Base-by-base conservation (phyloP, 2,797 vertebrate species). In the Steatocranus sp. region DNA sequence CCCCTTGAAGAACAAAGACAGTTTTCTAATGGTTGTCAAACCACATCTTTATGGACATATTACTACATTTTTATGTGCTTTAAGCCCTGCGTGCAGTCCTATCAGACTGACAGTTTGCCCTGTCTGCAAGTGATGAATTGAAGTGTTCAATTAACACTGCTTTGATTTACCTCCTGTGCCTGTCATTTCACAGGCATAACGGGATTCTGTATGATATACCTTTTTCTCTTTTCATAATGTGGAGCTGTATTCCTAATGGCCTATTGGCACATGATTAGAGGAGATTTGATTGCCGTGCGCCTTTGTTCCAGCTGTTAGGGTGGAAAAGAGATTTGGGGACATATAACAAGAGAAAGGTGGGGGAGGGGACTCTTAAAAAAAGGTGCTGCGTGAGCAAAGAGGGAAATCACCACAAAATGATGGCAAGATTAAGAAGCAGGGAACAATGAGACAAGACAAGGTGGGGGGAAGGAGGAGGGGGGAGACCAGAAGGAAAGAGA, bases 231-330 rank as follows among this genome's bases (percentile, higher is more conserved):
- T 90, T 66, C 61, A 36, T 80, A 56, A 82, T 41, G 41, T 36
- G 2, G 58, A 75, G 86, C 54, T 49, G 51, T 78, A 75, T 36
- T 66, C 81, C 76, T 87, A 91, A 94, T 86, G 79, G 89, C 68
- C 80, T 49, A 80, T 54, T 61, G 74, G 82, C 74, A 78, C 11
- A 70, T 86, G 86, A 93, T 93, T 92, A 88, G 85, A 80, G 75
- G 56, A 81, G 48, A 83, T 87, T 89, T 92, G 90, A 93, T 92
- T 93, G 89, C 84, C 10, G 43, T 54, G 87, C 17, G 76, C 88
- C 88, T 90, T 91, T 87, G 89, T 82, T 87, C 17, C 53, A 79
- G 76, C 82, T 76, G 75, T 83, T 80, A 49, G 86, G 83, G 80
- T 86, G 54, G 81, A 76, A 80, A 78, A 73, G 83, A 76, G 84